Conservation (phyloP, 2,113 vertebrate genomes). For the Misgurnus mizolepis region DNA sequence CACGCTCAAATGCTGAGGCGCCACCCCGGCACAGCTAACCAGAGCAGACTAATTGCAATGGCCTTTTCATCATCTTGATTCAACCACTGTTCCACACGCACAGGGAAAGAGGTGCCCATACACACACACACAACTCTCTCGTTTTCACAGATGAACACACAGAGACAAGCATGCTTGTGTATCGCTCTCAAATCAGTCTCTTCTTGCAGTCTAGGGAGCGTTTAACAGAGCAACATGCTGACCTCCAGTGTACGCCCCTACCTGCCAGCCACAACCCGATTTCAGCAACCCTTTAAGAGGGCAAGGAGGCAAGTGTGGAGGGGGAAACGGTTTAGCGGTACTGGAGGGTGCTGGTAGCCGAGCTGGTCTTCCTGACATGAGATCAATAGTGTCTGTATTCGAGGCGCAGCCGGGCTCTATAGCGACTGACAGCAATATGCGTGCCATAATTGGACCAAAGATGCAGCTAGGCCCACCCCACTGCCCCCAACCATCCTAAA, state of each 20-base stretch:
- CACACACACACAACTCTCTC: slow-evolving; percentile 65
- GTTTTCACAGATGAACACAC: slow-evolving; percentile 26
- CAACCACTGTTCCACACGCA: slow-evolving; percentile 78
- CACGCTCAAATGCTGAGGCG: slow-evolving; percentile 73
- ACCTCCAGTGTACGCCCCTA: slow-evolving; percentile 72
- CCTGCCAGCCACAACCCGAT: slow-evolving; percentile 81
- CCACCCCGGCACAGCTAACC: slow-evolving; percentile 78
- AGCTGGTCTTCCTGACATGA: slow-evolving; percentile 92
- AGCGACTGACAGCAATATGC: slow-evolving; percentile 96
- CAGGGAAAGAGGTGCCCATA: slow-evolving; percentile 69
- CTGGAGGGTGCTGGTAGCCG: slow-evolving; percentile 25
- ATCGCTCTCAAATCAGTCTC: background rate
- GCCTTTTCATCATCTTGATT: slow-evolving; percentile 93
- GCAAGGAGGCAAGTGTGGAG: slow-evolving; percentile 66
- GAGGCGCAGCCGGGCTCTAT: slow-evolving; percentile 94
- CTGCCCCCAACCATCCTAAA: slow-evolving; percentile 83
- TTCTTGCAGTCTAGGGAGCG: slow-evolving; percentile 58
- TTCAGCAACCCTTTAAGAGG: slow-evolving; percentile 82
- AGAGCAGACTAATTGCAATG: slow-evolving; percentile 85
- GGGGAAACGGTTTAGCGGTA: slow-evolving; percentile 35
- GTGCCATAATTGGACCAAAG: slow-evolving; percentile 98
- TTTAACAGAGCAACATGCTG: slow-evolving; percentile 77
- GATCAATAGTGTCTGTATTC: slow-evolving; percentile 97
- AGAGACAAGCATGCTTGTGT: background rate
- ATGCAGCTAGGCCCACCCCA: slow-evolving; percentile 87